A percentile compares a stretch with the other conserved stretches of the same genome.
Conservation (phyloP, 2,888 invertebrate genomes). For the Nymphalis c-album region DNA sequence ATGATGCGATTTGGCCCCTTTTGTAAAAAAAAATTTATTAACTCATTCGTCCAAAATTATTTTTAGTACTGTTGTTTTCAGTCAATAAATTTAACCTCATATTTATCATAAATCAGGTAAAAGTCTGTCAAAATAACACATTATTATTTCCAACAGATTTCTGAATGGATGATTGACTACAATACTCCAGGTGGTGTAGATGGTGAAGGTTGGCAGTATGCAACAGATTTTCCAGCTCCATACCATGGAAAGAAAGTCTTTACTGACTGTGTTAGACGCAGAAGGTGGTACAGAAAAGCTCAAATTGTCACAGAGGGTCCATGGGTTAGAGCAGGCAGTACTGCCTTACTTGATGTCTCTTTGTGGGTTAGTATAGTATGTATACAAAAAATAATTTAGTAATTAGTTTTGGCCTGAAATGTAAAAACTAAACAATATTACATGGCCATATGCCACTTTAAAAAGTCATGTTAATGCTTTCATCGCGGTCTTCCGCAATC, state of each 20-base stretch:
- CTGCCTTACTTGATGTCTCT: conserved; percentile 90
- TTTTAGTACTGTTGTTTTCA: no score
- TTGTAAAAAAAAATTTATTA: no score
- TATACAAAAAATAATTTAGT: no score
- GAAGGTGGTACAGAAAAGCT: conserved; percentile 92
- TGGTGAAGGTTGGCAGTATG: conserved; percentile 97
- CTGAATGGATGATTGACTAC: conserved; percentile 96
- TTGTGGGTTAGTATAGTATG: conserved; percentile 80
- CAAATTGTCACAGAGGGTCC: conserved; percentile 92
- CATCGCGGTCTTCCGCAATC: no score
- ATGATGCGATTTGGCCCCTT: no score
- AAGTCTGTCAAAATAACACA: neutral
- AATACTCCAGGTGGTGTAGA: conserved; percentile 94
- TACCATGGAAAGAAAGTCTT: conserved; percentile 93
- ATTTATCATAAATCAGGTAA: no score
- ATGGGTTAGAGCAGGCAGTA: conserved; percentile 93
- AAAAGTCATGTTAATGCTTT: no score
- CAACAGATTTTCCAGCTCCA: conserved; percentile 93
- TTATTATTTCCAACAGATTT: conserved; percentile 76
- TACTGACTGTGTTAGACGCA: conserved; percentile 92
- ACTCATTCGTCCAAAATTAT: no score
- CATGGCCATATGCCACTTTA: no score
- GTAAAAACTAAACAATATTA: no score
- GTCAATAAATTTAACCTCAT: no score
- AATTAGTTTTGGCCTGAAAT: no score